Evolutionary conservation across 2,113 vertebrate species (phyloP).

Genomic region (Petaurus breviceps): DNA sequence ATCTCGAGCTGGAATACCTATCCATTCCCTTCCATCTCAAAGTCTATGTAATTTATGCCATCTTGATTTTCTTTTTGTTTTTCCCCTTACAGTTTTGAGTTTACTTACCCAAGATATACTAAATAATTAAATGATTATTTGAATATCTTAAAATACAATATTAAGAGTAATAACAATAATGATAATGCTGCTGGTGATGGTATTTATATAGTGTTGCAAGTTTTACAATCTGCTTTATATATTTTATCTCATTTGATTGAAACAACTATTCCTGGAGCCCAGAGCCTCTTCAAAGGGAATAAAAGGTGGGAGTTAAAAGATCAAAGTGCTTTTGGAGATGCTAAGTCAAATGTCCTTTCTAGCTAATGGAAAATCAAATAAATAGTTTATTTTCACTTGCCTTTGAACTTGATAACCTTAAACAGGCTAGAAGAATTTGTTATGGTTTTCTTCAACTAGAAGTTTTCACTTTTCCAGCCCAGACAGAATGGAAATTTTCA

Average conservation of each 20-base stretch:
- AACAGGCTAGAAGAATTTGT: neutral
- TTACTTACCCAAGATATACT: neutral
- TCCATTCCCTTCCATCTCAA: neutral
- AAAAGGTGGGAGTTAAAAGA: conserved; percentile 20
- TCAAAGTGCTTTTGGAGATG: conserved; percentile 12
- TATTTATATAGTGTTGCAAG: neutral
- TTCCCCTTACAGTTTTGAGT: neutral
- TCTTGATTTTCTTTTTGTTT: neutral
- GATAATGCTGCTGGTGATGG: neutral
- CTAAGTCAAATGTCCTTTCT: conserved; percentile 8
- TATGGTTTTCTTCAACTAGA: neutral
- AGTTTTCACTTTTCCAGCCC: neutral
- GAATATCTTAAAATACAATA: neutral
- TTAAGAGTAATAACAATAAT: neutral
- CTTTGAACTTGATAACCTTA: conserved; percentile 22
- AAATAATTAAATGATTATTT: neutral
- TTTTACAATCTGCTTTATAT: neutral
- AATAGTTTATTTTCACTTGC: conserved; percentile 32
- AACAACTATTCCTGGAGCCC: conserved; percentile 2
- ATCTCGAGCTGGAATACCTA: neutral
- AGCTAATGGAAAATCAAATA: conserved; percentile 33
- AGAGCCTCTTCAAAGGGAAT: conserved; percentile 34
- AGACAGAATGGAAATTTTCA: conserved; percentile 55
- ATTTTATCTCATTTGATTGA: neutral
- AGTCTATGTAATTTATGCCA: neutral